These are phyloP conservation scores for Dromaius novaehollandiae DNA, from an alignment of 2,113 vertebrate species.

Conservation along the genomic window DNA sequence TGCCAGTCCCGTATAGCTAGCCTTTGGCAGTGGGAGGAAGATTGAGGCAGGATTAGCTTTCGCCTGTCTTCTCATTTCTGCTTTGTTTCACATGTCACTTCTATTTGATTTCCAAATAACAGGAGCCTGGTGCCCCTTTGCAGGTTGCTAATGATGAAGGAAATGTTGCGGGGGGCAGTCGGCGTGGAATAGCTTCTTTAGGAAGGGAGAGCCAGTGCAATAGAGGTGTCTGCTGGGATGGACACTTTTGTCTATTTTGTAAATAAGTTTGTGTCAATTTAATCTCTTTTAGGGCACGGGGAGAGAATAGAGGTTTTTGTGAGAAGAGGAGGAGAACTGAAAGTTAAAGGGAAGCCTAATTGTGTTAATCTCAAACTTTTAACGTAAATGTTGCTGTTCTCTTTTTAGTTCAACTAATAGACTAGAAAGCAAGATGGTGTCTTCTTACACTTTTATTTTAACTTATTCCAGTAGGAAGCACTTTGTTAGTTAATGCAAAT, in stretches of 20 bases:
- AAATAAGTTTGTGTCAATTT: not conserved
- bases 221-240: accelerated
- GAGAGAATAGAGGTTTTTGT: not conserved
- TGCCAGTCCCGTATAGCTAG: not conserved
- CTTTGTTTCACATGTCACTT: not conserved
- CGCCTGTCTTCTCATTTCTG: not conserved
- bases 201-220: accelerated
- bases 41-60: not conserved
- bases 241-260: not conserved
- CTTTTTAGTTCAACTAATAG: not conserved
- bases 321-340: not conserved
- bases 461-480: not conserved
- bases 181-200: accelerated
- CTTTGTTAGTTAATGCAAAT: not conserved
- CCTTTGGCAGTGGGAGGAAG: not conserved
- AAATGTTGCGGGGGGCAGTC: not conserved
- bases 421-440: not conserved
- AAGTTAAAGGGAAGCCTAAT: not conserved
- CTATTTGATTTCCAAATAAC: not conserved
- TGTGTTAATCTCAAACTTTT: not conserved
- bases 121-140: not conserved
- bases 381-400: not conserved
- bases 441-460: not conserved
- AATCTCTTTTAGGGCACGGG: not conserved
- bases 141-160: not conserved